Percentiles rank a stretch among this genome's conserved stretches.
Conservation (phyloP, 2,888 invertebrate genomes). For the Drosophila niveifrons region DNA sequence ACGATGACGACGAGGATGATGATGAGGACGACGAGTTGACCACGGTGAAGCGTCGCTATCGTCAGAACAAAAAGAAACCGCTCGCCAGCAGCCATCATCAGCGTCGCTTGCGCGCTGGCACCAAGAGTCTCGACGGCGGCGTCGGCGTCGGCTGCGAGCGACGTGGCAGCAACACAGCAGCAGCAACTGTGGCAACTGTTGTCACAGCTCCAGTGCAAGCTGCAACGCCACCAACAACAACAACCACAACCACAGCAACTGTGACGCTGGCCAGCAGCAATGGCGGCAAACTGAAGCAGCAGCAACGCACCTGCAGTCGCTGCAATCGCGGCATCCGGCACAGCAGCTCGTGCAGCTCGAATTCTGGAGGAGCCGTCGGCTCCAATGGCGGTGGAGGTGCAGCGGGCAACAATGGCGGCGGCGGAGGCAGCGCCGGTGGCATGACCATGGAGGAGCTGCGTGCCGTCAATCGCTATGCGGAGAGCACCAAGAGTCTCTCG, state of each 20-base stretch:
- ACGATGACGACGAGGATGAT: conserved; percentile 72
- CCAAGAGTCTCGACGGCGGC: conserved; percentile 77
- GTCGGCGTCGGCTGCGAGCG: conserved; percentile 63
- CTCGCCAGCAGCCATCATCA: conserved; percentile 75
- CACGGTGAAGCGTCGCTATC: conserved; percentile 82
- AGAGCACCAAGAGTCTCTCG: conserved; percentile 95
- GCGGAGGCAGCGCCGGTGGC: conserved; percentile 78
- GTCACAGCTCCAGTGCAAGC: conserved; percentile 24
- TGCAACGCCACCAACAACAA: conserved; percentile 2
- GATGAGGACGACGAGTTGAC: conserved; percentile 78
- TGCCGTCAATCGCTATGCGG: conserved; percentile 95
- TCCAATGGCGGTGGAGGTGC: conserved; percentile 70
- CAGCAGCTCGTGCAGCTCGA: conserved; percentile 88
- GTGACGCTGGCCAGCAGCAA: conserved; percentile 23
- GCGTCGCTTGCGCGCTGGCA: conserved; percentile 77
- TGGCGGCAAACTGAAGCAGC: conserved; percentile 58
- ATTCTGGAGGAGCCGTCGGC: conserved; percentile 85
- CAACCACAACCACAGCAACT: conserved; percentile 4
- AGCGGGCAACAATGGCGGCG: conserved; percentile 79
- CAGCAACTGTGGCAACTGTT: conserved; percentile 24
- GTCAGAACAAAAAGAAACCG: conserved; percentile 81
- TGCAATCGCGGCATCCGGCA: conserved; percentile 84
- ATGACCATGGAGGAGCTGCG: conserved; percentile 94
- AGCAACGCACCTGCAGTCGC: conserved; percentile 81
- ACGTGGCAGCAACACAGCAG: conserved; percentile 42